Evolutionary conservation across 2,113 vertebrate species (phyloP), one percentile per base, ranked within the genome.

Genomic region (Siniperca knerii): DNA sequence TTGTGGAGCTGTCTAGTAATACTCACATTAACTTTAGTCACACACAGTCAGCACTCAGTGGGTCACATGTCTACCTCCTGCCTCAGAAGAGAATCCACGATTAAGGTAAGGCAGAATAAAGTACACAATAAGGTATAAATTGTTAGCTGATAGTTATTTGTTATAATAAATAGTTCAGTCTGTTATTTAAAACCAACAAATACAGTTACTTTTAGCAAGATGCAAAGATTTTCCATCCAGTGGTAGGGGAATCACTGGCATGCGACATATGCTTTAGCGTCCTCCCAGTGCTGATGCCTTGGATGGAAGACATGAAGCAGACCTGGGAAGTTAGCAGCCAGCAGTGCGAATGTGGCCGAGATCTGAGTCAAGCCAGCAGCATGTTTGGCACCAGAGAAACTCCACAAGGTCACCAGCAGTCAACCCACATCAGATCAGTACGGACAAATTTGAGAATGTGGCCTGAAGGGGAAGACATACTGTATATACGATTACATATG

Each of bases 321-420:
- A 90, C 33, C 77, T 54, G 50, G 33, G 44, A 84, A 64, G 46
- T 81, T 54, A 66, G 58, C 68, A 74, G 81, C 29, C 65, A 61
- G 69, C 65, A 71, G 44, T 74, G 66, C 21, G 60, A 82, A 65
- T 52, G 50, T 64, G 61, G 54, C 65, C 6, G 44, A 75, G 77
- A 79, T 87, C 54, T 81, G 50, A 58, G 81, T 74, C 12, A 55
- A 35, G 77, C 78, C 79, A 66, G 76, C 79, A 62, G 76, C 76
- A 18, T 3, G 35, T 77, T 85, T 85, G 79, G 72, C 40, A 50
- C 20, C 65, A 57, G 35, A 52, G 75, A 55, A 40, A 66, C 52
- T 64, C 65, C n/a, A 58, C 83, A 90, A 86, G 77, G 91, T 87
- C 89, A 75, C 42, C 58, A 60, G 74, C 62, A 50, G 75, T 77